Evolutionary conservation across 1,140 invertebrate genomes (phyloP).

Genomic region (Drosophila repletoides): DNA sequence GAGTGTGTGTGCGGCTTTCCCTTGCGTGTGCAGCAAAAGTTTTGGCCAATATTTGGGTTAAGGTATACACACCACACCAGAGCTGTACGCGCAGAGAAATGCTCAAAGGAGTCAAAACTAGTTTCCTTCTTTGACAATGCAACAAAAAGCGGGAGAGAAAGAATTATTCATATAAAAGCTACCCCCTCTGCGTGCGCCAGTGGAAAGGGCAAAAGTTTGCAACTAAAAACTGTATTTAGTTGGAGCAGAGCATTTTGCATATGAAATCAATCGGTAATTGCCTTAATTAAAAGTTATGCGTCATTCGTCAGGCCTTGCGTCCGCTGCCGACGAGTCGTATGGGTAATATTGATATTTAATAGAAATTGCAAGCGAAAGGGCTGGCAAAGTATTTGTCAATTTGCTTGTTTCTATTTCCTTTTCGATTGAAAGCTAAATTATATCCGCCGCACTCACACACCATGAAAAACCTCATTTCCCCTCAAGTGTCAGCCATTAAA

Average conservation of each 20-base stretch:
- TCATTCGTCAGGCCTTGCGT: slow-evolving; percentile 3
- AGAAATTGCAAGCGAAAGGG: slow-evolving; percentile 15
- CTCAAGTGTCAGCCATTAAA: slow-evolving; percentile 50
- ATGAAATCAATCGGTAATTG: slow-evolving; percentile 41
- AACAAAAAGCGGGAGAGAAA: too few species aligned
- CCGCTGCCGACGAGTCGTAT: slow-evolving; percentile 6
- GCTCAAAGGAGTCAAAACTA: too few species aligned
- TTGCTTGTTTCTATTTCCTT: slow-evolving; percentile 64
- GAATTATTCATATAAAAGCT: too few species aligned
- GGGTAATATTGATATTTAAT: slow-evolving; percentile 16
- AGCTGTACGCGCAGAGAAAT: too few species aligned
- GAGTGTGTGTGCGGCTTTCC: slow-evolving; percentile 3
- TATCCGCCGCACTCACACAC: slow-evolving; percentile 46
- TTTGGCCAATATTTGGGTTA: slow-evolving; percentile 50
- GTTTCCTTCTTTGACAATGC: too few species aligned
- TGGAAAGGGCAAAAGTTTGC: slow-evolving; percentile 35
- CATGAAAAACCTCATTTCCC: slow-evolving; percentile 49
- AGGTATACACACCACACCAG: slow-evolving; percentile 19
- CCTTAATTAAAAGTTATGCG: slow-evolving; percentile 48
- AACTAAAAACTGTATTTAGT: slow-evolving; percentile 20
- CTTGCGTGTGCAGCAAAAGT: slow-evolving; percentile 40
- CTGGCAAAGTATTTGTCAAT: slow-evolving; percentile 42
- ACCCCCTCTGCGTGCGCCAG: too few species aligned
- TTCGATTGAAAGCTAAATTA: slow-evolving; percentile 67
- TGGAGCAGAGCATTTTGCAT: slow-evolving; percentile 32